phyloP scores from a whole-genome alignment of 2,113 vertebrate species.

The Tricholaema leucomelas region DNA sequence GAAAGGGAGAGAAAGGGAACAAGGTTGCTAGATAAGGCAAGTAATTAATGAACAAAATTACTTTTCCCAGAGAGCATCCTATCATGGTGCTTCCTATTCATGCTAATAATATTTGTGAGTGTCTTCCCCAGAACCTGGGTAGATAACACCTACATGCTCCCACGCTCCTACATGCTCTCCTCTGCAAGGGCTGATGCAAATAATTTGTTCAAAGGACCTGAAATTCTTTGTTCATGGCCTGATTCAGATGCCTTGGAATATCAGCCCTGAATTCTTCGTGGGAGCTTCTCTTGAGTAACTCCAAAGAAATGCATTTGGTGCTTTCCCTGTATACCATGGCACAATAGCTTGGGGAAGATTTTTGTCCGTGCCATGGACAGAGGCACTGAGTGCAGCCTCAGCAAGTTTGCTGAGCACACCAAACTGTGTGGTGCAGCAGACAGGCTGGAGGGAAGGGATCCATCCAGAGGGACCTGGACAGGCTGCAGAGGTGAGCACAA shows the following conservation, averaged over 20 bases:
- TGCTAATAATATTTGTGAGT: constrained; percentile 58
- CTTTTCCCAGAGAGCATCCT: constrained; percentile 58
- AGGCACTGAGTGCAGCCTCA: too few relatives aligned
- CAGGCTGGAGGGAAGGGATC: too few relatives aligned
- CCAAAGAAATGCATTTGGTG: background rate
- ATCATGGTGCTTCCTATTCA: constrained; percentile 52
- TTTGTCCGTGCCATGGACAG: too few relatives aligned
- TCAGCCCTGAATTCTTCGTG: accelerated
- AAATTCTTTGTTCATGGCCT: background rate
- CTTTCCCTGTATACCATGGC: accelerated
- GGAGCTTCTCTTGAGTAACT: background rate
- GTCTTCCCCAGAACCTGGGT: constrained; percentile 34
- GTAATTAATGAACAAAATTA: constrained; percentile 69
- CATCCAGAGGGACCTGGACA: too few relatives aligned
- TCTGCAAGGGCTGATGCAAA: constrained; percentile 28
- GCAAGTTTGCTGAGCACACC: too few relatives aligned
- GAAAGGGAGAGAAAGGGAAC: constrained; percentile 7
- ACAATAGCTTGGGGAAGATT: background rate
- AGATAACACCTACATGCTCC: constrained; percentile 39
- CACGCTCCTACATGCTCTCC: background rate
- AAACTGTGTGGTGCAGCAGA: too few relatives aligned
- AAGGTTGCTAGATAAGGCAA: constrained; percentile 53
- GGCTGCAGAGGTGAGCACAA: too few relatives aligned
- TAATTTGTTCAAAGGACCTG: background rate
- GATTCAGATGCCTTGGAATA: background rate